A percentile compares a stretch with the other conserved stretches of the same genome.
These are phyloP conservation scores for Nanorana parkeri DNA, from an alignment of 2,113 vertebrate genomes.

Conservation along the genomic window DNA sequence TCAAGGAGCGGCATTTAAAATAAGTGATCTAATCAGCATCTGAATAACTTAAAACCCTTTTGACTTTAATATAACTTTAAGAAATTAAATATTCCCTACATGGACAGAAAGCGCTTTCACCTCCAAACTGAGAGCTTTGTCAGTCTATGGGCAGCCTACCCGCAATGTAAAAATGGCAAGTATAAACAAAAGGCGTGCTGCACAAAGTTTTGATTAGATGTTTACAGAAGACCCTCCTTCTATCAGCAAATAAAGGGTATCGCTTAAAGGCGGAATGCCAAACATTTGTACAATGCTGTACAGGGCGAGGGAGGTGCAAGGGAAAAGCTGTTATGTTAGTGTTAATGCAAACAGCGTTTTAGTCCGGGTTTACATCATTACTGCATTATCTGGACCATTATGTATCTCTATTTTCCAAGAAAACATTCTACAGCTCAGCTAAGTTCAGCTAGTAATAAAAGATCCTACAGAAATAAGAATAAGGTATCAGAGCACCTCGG, in stretches of 20 bases:
- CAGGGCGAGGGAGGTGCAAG: neutral
- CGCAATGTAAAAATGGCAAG: conserved; percentile 64
- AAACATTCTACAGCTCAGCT: no score
- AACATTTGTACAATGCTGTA: conserved; percentile 10
- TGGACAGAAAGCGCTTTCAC: no score
- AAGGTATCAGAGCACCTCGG: no score
- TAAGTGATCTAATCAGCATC: no score
- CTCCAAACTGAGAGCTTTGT: no score
- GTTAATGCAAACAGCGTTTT: neutral
- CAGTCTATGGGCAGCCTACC: conserved; percentile 55
- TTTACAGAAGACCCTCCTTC: conserved; percentile 63
- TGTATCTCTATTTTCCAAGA: no score
- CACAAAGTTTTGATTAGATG: conserved; percentile 64
- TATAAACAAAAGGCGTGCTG: conserved; percentile 63
- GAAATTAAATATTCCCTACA: no score
- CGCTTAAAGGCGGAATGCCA: conserved; percentile 62
- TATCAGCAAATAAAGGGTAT: conserved; percentile 62
- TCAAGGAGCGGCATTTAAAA: no score
- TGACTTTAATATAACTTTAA: no score
- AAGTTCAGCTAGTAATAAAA: no score
- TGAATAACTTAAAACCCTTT: no score
- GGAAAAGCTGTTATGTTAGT: neutral
- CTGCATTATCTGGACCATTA: neutral
- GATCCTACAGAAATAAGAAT: no score
- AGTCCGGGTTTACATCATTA: neutral